Evolutionary conservation across 2,113 vertebrate genomes (phyloP).

Genomic region (Cercopithecus mona): DNA sequence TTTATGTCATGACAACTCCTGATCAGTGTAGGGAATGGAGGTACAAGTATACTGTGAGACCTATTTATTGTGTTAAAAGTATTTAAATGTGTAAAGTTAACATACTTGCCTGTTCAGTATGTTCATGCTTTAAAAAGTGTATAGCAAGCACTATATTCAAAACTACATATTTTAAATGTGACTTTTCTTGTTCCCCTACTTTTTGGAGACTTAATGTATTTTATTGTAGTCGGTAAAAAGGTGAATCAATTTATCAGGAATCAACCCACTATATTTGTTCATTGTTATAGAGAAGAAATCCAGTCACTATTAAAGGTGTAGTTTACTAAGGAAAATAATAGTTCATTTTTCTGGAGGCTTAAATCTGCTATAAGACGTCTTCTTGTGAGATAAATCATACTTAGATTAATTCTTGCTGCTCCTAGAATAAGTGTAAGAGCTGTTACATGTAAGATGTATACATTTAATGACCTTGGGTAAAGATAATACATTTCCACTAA

Average conservation of each 20-base stretch:
- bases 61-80: not conserved
- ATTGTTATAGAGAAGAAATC: not conserved
- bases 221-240: not conserved
- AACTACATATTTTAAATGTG: not conserved
- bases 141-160: not conserved
- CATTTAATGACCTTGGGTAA: not conserved
- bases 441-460: not conserved
- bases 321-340: not conserved
- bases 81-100: not conserved
- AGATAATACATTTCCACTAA: not conserved
- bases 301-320: not conserved
- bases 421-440: not conserved
- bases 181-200: not conserved
- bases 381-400: not conserved
- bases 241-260: not conserved
- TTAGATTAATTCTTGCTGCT: not conserved
- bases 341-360: not conserved
- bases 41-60: not conserved
- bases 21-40: not conserved
- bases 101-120: not conserved
- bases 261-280: not conserved
- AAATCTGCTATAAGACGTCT: not conserved
- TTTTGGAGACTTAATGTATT: not conserved
- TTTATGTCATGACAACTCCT: not conserved
- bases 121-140: not conserved